Evolutionary conservation across 2,888 invertebrate species (phyloP).

Genomic region (Euplexia lucipara): DNA sequence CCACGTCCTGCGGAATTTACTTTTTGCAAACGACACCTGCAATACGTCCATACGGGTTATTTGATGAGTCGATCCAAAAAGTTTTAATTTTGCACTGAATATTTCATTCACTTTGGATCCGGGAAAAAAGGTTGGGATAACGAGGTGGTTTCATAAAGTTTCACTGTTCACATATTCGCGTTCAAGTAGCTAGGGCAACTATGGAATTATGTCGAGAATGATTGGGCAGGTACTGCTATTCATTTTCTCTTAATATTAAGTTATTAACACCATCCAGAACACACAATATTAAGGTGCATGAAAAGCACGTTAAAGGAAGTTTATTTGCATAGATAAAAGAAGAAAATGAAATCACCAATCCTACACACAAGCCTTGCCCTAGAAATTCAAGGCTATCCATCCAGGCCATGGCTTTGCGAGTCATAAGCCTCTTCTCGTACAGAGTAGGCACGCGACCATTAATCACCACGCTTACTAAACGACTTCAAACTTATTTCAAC

Average conservation of each 20-base stretch:
- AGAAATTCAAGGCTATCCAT: too few species aligned
- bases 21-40: slow-evolving; percentile 55
- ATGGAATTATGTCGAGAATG: slow-evolving; percentile 9
- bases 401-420: too few species aligned
- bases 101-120: slow-evolving; percentile 32
- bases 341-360: too few species aligned
- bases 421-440: too few species aligned
- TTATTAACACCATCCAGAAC: not conserved
- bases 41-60: slow-evolving; percentile 46
- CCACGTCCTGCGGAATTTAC: slow-evolving; percentile 43
- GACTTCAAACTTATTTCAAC: too few species aligned
- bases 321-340: too few species aligned
- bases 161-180: slow-evolving; percentile 6
- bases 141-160: slow-evolving; percentile 21
- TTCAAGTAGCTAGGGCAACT: slow-evolving; percentile 15
- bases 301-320: too few species aligned
- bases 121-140: slow-evolving; percentile 9
- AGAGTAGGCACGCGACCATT: too few species aligned
- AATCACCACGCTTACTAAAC: too few species aligned
- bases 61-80: slow-evolving; percentile 51
- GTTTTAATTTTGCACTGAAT: slow-evolving; percentile 41
- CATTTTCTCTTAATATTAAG: not conserved
- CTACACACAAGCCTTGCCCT: too few species aligned
- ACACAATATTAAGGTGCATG: not conserved
- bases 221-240: not conserved